These are phyloP conservation scores for Thecophora atra DNA, from an alignment of 2,888 invertebrate species.

Conservation along the genomic window DNA sequence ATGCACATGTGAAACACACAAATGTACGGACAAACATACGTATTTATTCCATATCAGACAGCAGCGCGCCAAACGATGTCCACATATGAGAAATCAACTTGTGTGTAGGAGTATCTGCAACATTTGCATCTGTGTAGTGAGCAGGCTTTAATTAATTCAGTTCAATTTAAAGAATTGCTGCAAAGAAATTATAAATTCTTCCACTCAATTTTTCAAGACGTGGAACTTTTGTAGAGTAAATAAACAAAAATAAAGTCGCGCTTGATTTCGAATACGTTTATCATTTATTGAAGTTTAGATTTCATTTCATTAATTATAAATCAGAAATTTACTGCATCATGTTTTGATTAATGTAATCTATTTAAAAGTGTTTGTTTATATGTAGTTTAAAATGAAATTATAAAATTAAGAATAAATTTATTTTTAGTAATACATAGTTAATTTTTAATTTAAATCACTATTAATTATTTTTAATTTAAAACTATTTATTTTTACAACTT, in stretches of 20 bases:
- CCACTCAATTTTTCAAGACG: background rate
- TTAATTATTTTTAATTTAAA: no score
- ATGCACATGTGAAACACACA: background rate
- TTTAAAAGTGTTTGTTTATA: no score
- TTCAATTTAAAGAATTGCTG: slow-evolving; percentile 2
- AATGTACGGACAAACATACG: background rate
- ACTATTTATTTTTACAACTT: no score
- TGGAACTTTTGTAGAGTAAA: background rate
- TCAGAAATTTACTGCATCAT: no score
- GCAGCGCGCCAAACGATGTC: slow-evolving; percentile 22
- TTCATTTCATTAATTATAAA: no score
- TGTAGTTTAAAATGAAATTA: no score
- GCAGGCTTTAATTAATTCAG: slow-evolving; percentile 26
- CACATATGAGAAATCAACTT: background rate
- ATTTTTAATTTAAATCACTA: no score
- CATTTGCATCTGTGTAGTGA: background rate
- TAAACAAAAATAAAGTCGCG: background rate
- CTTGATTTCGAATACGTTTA: no score
- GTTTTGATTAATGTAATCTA: no score
- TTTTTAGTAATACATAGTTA: no score
- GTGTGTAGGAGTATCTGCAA: background rate
- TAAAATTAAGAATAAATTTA: no score
- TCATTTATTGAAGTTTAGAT: no score
- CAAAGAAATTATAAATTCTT: slow-evolving; percentile 9
- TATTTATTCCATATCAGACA: slow-evolving; percentile 14